Conservation (phyloP, 2,113 vertebrate species). For the Phalacrocorax pelagicus region DNA sequence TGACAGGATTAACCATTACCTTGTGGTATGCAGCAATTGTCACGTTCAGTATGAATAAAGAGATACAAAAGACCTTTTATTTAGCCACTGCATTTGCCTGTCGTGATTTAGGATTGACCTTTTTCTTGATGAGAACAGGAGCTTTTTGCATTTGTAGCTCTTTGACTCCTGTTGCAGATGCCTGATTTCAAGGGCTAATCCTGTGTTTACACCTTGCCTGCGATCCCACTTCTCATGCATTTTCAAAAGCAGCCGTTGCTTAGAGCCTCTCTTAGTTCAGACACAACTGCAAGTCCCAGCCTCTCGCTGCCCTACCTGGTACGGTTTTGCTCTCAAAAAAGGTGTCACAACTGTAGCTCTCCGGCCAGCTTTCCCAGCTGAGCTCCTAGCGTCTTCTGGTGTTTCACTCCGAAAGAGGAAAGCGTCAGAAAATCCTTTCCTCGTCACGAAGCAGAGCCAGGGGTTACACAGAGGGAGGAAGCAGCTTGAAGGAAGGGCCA, state of each 20-base stretch:
- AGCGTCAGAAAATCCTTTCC: not conserved
- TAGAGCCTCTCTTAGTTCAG: not conserved
- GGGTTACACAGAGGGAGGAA: not conserved
- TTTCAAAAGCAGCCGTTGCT: not conserved
- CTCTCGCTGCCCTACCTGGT: not conserved
- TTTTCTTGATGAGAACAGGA: not conserved
- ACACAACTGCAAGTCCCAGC: not conserved
- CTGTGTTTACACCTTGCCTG: not conserved
- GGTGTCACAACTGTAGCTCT: not conserved
- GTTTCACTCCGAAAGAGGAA: not conserved
- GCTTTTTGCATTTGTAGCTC: not conserved
- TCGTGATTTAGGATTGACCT: not conserved
- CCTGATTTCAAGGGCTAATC: not conserved
- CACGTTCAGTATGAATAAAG: not conserved
- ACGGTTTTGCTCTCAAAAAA: not conserved
- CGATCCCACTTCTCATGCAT: not conserved
- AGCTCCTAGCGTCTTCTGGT: not conserved
- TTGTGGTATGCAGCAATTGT: rapidly evolving
- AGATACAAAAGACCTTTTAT: not conserved
- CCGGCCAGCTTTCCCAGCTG: not conserved
- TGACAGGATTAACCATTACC: not conserved
- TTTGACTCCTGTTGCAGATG: not conserved
- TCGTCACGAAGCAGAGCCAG: not conserved
- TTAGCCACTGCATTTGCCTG: not conserved
- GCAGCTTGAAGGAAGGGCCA: constrained; percentile 11